These are phyloP conservation scores for Centropus bengalensis DNA, from an alignment of 2,113 vertebrate genomes.

Conservation along the genomic window DNA sequence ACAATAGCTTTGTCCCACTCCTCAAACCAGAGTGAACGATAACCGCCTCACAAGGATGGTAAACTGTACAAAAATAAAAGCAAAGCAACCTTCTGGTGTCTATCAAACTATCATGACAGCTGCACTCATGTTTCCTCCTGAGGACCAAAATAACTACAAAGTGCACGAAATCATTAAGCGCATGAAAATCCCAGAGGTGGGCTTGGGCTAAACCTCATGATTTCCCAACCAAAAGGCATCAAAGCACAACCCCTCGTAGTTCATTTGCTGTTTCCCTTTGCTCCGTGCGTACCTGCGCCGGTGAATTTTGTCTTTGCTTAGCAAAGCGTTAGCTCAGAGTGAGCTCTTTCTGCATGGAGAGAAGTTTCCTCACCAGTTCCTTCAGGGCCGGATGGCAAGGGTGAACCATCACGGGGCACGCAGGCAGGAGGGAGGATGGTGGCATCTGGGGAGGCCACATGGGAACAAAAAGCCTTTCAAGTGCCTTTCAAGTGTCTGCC, in stretches of 20 bases:
- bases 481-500: background rate
- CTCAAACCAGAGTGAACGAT: background rate
- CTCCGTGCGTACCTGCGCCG: background rate
- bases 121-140: slow-evolving; percentile 38
- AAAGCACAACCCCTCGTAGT: background rate
- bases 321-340: background rate
- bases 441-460: background rate
- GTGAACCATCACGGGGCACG: rapidly evolving
- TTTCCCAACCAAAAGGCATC: slow-evolving; percentile 62
- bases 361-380: background rate
- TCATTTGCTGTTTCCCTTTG: background rate
- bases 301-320: background rate
- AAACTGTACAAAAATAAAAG: background rate
- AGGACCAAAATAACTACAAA: slow-evolving; percentile 69
- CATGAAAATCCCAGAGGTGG: slow-evolving; percentile 59
- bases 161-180: slow-evolving; percentile 47
- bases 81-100: slow-evolving; percentile 19
- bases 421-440: background rate
- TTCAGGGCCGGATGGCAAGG: background rate
- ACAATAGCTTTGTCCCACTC: slow-evolving; percentile 18
- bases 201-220: slow-evolving; percentile 49
- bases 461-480: background rate
- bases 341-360: background rate
- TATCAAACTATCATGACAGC: slow-evolving; percentile 34
- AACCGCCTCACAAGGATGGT: background rate